These are phyloP conservation scores for Phrynocephalus vlangalii DNA, from an alignment of 2,797 vertebrate species.

Conservation along the genomic window DNA sequence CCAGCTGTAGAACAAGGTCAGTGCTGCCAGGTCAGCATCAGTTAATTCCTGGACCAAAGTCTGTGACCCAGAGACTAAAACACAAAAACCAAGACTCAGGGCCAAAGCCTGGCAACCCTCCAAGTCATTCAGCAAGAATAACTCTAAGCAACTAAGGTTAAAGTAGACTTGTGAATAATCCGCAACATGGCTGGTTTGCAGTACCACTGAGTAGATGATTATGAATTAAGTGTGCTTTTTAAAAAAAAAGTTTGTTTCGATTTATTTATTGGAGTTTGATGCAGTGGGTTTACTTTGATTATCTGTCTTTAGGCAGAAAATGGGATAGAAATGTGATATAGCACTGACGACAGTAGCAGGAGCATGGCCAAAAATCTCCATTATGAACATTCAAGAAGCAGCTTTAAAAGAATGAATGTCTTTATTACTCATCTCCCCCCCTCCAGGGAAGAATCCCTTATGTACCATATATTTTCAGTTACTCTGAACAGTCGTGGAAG, in stretches of 20 bases:
- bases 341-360: background rate
- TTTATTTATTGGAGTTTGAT: background rate
- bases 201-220: background rate
- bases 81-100: too few relatives aligned
- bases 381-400: background rate
- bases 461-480: slow-evolving; percentile 40
- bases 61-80: too few relatives aligned
- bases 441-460: slow-evolving; percentile 6
- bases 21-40: too few relatives aligned
- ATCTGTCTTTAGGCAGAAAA: too few relatives aligned
- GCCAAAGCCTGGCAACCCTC: too few relatives aligned
- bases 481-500: background rate
- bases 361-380: background rate
- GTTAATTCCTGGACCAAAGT: too few relatives aligned
- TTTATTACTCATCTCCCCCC: background rate
- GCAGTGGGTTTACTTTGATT: background rate
- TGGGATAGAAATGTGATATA: background rate
- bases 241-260: background rate
- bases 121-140: background rate
- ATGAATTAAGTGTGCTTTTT: background rate
- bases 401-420: background rate
- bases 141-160: background rate
- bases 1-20: too few relatives aligned
- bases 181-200: too few relatives aligned
- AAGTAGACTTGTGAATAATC: background rate